Base-by-base conservation (phyloP, 2,797 vertebrate species). In the Pagetopsis macropterus region DNA sequence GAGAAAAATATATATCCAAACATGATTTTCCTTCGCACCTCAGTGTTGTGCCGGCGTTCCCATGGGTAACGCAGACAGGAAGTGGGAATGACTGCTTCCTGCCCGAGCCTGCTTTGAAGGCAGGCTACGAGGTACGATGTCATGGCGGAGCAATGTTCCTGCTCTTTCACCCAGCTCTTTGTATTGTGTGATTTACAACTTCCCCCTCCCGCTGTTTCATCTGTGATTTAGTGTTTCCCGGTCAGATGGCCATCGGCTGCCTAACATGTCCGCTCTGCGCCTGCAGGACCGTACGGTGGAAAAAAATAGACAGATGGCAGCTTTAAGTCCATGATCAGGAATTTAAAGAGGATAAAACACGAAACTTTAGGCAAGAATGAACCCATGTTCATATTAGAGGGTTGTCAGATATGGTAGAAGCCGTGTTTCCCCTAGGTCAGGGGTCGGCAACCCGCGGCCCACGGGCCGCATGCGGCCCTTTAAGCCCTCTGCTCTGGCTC, bases 1-100 rank as follows among this genome's bases (percentile, higher is more conserved):
- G 73, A 70, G 77, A 86, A 65, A 86, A 9, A 37, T 37, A 88
- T 78, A 70, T 54, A 81, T 80, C 78, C 83, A 75, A 82, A 81
- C 87, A 83, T 67, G 14, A 74, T 79, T 88, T 85, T 85, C 87
- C 89, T 84, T 92, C 79, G 80, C 92, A 86, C 89, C 81, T 90
- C 82, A 88, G 81, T 15, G 83, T 81, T 82, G 81, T 55, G 77
- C 69, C 46, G 40, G 75, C 79, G 15, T 81, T 87, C 87, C 87
- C 80, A 19, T 9, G 87, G 82, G 92, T 72, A 60, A 44, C 43
- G 49, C 58, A 44, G 87, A 89, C 91, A 92, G 94, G 94, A 94
- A 94, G 84, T 89, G 79, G 87, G 87, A 91, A 90, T 88, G 84
- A 91, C 84, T 84, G 90, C 91, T 93, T 94, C 93, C 94, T 94